phyloP scores from a whole-genome alignment of 2,888 invertebrate species.

The Acutogordius australiensis region DNA sequence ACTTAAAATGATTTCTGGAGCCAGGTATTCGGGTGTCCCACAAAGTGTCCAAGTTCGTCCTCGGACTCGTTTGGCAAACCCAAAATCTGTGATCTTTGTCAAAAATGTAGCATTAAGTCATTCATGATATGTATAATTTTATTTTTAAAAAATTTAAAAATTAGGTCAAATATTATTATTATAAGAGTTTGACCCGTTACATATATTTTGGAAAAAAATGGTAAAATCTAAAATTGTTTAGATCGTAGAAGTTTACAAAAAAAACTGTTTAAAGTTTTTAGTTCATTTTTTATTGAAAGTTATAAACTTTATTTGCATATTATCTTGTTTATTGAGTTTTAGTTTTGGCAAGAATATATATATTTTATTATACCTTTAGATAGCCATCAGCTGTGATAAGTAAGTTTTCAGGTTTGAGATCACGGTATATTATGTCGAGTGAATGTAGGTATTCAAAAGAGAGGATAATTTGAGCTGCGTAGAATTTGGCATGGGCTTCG shows the following conservation, averaged over 20 bases:
- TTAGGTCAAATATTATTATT: no score
- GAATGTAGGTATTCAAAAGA: constrained; percentile 98
- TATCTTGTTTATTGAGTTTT: no score
- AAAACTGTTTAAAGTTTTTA: no score
- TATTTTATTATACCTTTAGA: constrained; percentile 18
- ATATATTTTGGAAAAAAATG: no score
- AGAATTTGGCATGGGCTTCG: constrained; percentile 89
- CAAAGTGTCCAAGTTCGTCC: constrained; percentile 99
- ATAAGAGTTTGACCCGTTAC: no score
- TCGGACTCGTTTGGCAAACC: constrained; percentile 92
- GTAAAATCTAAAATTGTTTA: no score
- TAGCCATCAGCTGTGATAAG: constrained; percentile 22
- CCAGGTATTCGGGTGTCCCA: constrained; percentile 67
- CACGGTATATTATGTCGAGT: constrained; percentile 72
- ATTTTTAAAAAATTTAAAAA: no score
- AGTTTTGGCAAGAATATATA: no score
- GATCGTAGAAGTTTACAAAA: no score
- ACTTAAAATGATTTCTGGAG: constrained; percentile 34
- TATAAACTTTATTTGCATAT: no score
- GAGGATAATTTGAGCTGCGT: constrained; percentile 92
- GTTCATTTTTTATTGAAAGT: no score
- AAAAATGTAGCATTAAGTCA: not conserved
- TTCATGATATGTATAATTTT: no score
- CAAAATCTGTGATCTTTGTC: constrained; percentile 74
- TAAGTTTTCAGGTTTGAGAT: constrained; percentile 22